A percentile compares a stretch with the other conserved stretches of the same genome.
Conservation (phyloP, 2,113 vertebrate genomes). For the Syngnathus floridae region DNA sequence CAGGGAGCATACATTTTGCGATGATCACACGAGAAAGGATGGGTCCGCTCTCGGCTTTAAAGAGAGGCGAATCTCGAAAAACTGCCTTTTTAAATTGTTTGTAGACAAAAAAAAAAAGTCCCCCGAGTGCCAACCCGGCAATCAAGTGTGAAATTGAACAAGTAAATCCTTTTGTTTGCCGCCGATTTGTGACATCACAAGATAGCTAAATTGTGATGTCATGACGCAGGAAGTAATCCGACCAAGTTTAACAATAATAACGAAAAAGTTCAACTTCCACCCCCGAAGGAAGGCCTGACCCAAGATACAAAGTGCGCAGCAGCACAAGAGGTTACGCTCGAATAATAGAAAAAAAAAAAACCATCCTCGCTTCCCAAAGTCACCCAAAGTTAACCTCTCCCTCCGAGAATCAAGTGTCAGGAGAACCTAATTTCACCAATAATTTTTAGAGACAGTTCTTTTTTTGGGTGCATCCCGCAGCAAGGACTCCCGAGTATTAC, state of each 20-base stretch:
- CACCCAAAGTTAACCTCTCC: slow-evolving; percentile 27
- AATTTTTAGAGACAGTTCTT: slow-evolving; percentile 18
- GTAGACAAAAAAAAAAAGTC: neutral
- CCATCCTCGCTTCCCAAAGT: slow-evolving; percentile 19
- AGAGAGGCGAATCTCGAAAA: neutral
- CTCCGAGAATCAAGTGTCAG: slow-evolving; percentile 23
- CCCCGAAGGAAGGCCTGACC: too few species aligned
- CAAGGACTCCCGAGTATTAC: slow-evolving; percentile 24
- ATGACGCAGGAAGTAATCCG: too few species aligned
- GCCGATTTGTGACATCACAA: neutral
- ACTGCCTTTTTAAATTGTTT: neutral
- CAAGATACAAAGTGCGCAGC: too few species aligned
- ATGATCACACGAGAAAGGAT: neutral
- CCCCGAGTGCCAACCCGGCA: neutral
- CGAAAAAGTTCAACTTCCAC: too few species aligned
- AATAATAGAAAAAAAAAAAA: neutral
- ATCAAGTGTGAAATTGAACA: slow-evolving; percentile 1
- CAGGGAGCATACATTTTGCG: neutral
- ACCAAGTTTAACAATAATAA: too few species aligned
- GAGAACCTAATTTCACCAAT: slow-evolving; percentile 7
- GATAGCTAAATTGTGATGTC: neutral
- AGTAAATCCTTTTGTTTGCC: neutral
- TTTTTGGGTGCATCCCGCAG: slow-evolving; percentile 21
- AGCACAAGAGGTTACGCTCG: too few species aligned
- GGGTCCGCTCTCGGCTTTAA: neutral